These are phyloP conservation scores for Girardinichthys multiradiatus DNA, from an alignment of 2,113 vertebrate species.

Conservation along the genomic window DNA sequence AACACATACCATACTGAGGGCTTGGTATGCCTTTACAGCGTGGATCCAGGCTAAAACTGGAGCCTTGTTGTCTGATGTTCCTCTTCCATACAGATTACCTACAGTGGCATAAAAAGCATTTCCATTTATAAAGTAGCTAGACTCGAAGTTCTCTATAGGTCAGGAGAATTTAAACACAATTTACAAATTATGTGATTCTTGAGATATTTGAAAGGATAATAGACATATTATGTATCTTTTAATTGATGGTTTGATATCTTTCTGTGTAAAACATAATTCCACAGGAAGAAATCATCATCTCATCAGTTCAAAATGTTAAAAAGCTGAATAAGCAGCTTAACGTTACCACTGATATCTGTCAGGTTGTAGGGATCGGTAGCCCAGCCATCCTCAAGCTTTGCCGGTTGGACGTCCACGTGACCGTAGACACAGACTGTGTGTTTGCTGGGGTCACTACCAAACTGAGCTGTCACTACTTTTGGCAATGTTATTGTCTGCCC, in stretches of 20 bases:
- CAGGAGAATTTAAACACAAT: too few relatives aligned
- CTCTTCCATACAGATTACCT: slow-evolving; percentile 85
- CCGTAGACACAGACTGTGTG: slow-evolving; percentile 90
- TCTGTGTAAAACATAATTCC: too few relatives aligned
- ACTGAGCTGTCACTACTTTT: slow-evolving; percentile 84
- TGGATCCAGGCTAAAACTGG: slow-evolving; percentile 86
- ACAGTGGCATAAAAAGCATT: neutral
- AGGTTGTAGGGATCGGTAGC: slow-evolving; percentile 84
- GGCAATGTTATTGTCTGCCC: slow-evolving; percentile 82
- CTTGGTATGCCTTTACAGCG: slow-evolving; percentile 80
- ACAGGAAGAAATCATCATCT: too few relatives aligned
- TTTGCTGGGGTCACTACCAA: slow-evolving; percentile 83
- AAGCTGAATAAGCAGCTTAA: neutral
- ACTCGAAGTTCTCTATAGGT: too few relatives aligned
- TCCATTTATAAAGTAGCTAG: neutral
- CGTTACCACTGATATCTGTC: slow-evolving; percentile 86
- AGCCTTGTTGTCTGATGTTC: slow-evolving; percentile 86
- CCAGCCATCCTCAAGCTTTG: slow-evolving; percentile 88
- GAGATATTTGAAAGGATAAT: too few relatives aligned
- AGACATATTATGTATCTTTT: too few relatives aligned
- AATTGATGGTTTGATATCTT: too few relatives aligned
- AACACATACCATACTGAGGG: slow-evolving; percentile 70
- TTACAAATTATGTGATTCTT: too few relatives aligned
- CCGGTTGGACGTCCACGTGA: slow-evolving; percentile 92
- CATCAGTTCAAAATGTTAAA: too few relatives aligned